Percentiles rank a stretch among this genome's conserved stretches.
Conservation (phyloP, 2,113 vertebrate genomes). For the Sphaerodactylus townsendi region DNA sequence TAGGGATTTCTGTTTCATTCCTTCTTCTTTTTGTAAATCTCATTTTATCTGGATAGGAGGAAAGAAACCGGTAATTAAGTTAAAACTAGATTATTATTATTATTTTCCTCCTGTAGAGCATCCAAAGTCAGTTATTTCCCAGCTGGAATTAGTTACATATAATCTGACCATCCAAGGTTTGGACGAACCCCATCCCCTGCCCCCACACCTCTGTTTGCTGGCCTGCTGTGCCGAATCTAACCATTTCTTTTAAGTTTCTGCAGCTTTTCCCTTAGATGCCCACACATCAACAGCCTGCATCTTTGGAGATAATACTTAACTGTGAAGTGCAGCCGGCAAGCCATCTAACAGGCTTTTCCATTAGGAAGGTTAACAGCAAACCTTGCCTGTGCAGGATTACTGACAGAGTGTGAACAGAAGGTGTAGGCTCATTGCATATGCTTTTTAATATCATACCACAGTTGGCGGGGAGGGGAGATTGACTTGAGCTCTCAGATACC, state of each 20-base stretch:
- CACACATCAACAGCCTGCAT: slow-evolving; percentile 60
- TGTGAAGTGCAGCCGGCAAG: slow-evolving; percentile 24
- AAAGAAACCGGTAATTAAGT: slow-evolving; percentile 60
- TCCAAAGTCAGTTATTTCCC: background rate
- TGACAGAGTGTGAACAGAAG: slow-evolving; percentile 50
- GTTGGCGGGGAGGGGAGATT: slow-evolving; percentile 10
- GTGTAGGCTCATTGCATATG: slow-evolving; percentile 57
- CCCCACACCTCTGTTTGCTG: background rate
- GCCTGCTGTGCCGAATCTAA: background rate
- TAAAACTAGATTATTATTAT: slow-evolving; percentile 31
- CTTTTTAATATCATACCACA: slow-evolving; percentile 48
- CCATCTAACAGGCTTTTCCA: slow-evolving; percentile 41
- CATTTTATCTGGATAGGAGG: slow-evolving; percentile 38
- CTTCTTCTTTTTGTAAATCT: background rate
- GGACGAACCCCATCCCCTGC: background rate
- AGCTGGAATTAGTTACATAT: slow-evolving; percentile 12
- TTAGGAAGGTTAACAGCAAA: slow-evolving; percentile 54
- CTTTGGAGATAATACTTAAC: slow-evolving; percentile 58
- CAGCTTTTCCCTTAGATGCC: slow-evolving; percentile 53
- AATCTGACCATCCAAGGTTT: background rate
- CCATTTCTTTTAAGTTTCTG: slow-evolving; percentile 41
- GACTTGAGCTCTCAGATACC: slow-evolving; percentile 39
- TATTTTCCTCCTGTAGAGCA: background rate
- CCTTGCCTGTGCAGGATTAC: slow-evolving; percentile 48
- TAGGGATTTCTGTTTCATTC: slow-evolving; percentile 56